Conservation (phyloP, 35 echinoderm and acorn worm species). For the Ophiothrix spiculata region DNA sequence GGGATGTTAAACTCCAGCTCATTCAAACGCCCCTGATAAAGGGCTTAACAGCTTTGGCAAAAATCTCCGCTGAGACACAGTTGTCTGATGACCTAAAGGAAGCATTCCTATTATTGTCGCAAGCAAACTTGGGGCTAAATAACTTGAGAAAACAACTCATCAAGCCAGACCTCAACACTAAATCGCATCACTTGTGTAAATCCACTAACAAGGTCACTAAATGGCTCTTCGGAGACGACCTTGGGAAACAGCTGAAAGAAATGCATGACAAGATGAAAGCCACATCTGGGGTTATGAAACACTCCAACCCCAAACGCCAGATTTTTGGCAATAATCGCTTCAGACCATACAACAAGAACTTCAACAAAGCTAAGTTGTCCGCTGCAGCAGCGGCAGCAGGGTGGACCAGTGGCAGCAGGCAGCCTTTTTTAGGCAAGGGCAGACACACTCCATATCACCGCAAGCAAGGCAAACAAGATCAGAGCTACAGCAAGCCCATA, state of each 20-base stretch:
- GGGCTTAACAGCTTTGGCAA: constrained; percentile 26
- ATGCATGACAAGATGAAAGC: constrained; percentile 52
- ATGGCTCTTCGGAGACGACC: constrained; percentile 45
- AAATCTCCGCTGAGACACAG: background rate
- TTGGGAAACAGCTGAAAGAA: constrained; percentile 55
- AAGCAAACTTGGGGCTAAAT: constrained; percentile 44
- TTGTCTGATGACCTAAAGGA: background rate
- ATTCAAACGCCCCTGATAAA: constrained; percentile 42
- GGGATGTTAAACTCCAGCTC: constrained; percentile 42
- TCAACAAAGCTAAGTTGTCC: too few species aligned
- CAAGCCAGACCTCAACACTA: constrained; percentile 33
- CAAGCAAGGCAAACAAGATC: too few species aligned
- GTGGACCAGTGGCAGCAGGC: too few species aligned
- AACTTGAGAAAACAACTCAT: constrained; percentile 33
- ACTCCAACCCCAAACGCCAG: too few species aligned
- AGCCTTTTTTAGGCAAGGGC: too few species aligned
- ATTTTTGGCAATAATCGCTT: too few species aligned
- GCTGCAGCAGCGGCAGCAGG: too few species aligned
- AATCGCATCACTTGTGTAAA: constrained; percentile 30
- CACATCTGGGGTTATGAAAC: too few species aligned
- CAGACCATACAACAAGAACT: too few species aligned
- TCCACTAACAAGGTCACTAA: constrained; percentile 10
- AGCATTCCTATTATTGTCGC: constrained; percentile 22
- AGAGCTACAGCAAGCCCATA: background rate
- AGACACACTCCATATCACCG: too few species aligned